These are phyloP conservation scores for Caerostris extrusa DNA, from an alignment of 1,140 invertebrate species.

Conservation along the genomic window DNA sequence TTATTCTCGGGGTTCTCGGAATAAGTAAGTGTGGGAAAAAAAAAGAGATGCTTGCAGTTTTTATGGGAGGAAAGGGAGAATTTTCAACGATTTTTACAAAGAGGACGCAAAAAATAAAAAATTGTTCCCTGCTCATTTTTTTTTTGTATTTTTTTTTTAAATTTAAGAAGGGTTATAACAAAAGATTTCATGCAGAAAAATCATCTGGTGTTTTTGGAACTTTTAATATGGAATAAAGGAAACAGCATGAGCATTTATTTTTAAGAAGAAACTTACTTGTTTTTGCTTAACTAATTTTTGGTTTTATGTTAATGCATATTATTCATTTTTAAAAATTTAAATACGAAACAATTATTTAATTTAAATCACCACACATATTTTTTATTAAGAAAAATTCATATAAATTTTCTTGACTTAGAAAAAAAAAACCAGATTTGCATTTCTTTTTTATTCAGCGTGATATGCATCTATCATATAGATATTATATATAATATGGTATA, in stretches of 20 bases:
- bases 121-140: neutral
- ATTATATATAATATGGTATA: too few relatives aligned
- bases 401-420: too few relatives aligned
- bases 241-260: too few relatives aligned
- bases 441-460: neutral
- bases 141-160: neutral
- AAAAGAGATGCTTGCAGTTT: slow-evolving; percentile 29
- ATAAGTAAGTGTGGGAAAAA: slow-evolving; percentile 51
- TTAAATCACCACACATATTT: too few relatives aligned
- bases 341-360: neutral
- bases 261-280: too few relatives aligned
- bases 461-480: too few relatives aligned
- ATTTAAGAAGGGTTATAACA: neutral
- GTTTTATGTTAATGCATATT: neutral
- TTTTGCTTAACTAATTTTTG: neutral
- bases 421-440: neutral
- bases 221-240: neutral
- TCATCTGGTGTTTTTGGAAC: slow-evolving; percentile 9
- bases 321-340: neutral
- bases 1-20: slow-evolving; percentile 30
- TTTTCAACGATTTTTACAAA: slow-evolving; percentile 38
- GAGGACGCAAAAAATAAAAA: slow-evolving; percentile 7
- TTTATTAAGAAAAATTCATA: too few relatives aligned
- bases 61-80: slow-evolving; percentile 10
- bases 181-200: slow-evolving; percentile 11